Conservation (phyloP, 2,888 invertebrate genomes). For the Diadromus collaris region DNA sequence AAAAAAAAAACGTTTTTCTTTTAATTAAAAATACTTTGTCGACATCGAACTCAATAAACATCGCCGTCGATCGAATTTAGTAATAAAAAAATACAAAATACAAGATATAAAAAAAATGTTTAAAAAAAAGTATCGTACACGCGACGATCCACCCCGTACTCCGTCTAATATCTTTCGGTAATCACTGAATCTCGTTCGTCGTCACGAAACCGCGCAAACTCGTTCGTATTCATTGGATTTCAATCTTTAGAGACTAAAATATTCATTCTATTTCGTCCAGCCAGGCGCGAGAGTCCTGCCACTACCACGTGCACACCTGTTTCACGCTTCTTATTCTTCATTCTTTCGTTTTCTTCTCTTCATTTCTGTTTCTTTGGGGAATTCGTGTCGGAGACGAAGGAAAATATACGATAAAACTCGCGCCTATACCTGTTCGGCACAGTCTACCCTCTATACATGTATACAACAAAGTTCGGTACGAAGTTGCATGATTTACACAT, state of each 20-base stretch:
- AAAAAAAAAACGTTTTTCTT: slow-evolving; percentile 31
- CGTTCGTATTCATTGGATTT: slow-evolving; percentile 26
- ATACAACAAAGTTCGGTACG: slow-evolving; percentile 53
- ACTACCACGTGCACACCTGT: not conserved
- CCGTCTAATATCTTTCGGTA: slow-evolving; percentile 7
- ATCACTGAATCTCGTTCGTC: slow-evolving; percentile 18
- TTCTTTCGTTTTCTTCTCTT: slow-evolving; percentile 13
- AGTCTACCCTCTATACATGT: slow-evolving; percentile 60
- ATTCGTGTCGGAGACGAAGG: slow-evolving; percentile 46
- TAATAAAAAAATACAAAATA: slow-evolving; percentile 25
- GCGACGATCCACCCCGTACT: slow-evolving; percentile 25
- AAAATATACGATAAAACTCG: slow-evolving; percentile 57
- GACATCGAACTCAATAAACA: slow-evolving; percentile 27
- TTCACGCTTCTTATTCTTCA: not conserved
- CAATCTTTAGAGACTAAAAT: slow-evolving; percentile 46
- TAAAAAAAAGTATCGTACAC: slow-evolving; percentile 58
- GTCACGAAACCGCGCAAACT: slow-evolving; percentile 27
- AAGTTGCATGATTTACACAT: slow-evolving; percentile 56
- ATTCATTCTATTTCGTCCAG: slow-evolving; percentile 50
- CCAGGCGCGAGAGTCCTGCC: slow-evolving; percentile 38
- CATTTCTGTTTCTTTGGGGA: slow-evolving; percentile 33
- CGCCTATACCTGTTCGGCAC: slow-evolving; percentile 51
- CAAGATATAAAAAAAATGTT: slow-evolving; percentile 27
- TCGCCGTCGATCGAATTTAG: slow-evolving; percentile 38
- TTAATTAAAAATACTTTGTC: not conserved